phyloP scores from a whole-genome alignment of 2,888 invertebrate species.

The Phortica okadai region DNA sequence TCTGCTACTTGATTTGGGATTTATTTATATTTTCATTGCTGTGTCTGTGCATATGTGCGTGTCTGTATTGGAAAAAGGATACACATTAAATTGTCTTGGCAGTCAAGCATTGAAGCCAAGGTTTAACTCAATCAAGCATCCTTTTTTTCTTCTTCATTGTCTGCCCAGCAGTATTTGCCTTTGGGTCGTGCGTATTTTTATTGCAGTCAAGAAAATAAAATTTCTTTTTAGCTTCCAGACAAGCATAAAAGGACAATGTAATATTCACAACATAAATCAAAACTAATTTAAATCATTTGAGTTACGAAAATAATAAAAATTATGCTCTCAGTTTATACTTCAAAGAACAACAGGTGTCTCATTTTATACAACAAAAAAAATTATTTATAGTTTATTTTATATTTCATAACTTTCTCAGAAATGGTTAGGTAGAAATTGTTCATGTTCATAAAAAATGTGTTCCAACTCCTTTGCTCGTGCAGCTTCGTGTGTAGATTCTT shows the following conservation, averaged over 20 bases:
- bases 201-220: slow-evolving; percentile 1
- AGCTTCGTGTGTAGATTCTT: background rate
- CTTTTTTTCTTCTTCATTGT: background rate
- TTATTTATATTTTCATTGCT: slow-evolving; percentile 50
- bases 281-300: slow-evolving; percentile 20
- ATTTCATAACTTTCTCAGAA: slow-evolving; percentile 12
- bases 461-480: slow-evolving; percentile 5
- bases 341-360: slow-evolving; percentile 23
- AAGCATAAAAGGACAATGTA: background rate
- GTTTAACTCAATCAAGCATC: slow-evolving; percentile 8
- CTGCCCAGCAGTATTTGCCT: slow-evolving; percentile 9
- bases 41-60: background rate
- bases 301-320: background rate
- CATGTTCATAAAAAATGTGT: slow-evolving; percentile 18
- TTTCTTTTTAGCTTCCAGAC: background rate
- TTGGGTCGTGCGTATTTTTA: slow-evolving; percentile 2
- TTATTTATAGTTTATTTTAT: background rate
- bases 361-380: background rate
- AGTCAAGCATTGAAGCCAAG: slow-evolving; percentile 8
- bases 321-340: background rate
- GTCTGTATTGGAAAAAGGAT: slow-evolving; percentile 17
- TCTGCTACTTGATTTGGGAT: slow-evolving; percentile 51
- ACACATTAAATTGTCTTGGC: background rate
- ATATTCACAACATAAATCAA: background rate
- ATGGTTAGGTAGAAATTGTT: background rate